These are phyloP conservation scores for Cheirogaleus medius DNA, from an alignment of 2,113 vertebrate genomes.

Conservation along the genomic window DNA sequence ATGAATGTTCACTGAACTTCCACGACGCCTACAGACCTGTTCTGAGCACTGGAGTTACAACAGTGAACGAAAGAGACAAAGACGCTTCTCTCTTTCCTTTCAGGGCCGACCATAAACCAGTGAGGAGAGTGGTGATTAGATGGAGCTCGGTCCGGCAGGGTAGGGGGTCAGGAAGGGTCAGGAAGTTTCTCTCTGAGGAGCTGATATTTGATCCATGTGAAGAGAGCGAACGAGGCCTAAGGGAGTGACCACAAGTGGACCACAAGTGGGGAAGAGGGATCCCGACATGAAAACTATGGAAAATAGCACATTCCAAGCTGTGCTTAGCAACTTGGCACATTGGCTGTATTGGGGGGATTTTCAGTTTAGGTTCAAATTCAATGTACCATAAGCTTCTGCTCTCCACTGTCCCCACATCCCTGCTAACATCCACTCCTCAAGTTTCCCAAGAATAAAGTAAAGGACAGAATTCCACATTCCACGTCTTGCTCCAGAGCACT, in stretches of 20 bases:
- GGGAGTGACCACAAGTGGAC: neutral
- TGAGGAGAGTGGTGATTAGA: neutral
- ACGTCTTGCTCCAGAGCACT: neutral
- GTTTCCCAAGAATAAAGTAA: neutral
- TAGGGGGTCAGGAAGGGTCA: neutral
- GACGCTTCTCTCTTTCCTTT: neutral
- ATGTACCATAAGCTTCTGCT: neutral
- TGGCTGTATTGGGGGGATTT: neutral
- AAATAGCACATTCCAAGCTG: neutral
- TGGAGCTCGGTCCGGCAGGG: neutral
- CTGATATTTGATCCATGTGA: too few species aligned
- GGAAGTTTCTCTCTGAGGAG: neutral
- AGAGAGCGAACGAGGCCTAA: neutral
- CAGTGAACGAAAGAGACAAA: neutral
- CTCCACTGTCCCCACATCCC: fast-evolving
- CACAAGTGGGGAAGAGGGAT: neutral
- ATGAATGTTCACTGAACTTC: neutral
- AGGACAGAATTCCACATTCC: neutral
- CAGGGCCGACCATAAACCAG: neutral
- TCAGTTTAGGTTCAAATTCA: neutral
- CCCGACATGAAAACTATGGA: neutral
- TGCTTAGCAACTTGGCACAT: neutral
- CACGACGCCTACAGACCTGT: neutral
- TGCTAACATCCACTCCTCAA: neutral
- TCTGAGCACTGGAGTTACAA: neutral